Evolutionary conservation across 2,113 vertebrate species (phyloP), one percentile per base, ranked within the genome.

Genomic region (Prionailurus bengalensis): DNA sequence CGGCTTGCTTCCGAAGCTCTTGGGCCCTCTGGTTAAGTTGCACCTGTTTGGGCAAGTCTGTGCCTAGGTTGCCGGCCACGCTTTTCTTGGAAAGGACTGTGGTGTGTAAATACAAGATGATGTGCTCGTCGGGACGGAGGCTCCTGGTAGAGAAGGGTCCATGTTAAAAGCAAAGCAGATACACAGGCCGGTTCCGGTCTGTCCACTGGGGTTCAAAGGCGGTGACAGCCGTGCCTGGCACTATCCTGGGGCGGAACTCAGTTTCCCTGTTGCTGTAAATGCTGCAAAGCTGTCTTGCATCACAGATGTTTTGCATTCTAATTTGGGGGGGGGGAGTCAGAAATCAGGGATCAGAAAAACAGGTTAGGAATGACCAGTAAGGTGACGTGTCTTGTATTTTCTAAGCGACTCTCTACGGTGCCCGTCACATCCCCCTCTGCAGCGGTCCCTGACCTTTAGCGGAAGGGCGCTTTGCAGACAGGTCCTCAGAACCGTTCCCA

Each of bases 371-470:
- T 5, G 14, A 33, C 11, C 9, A 1, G 39, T 25, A 3, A 0
- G 1, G 3, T 10, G 21, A 12, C 0, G 3, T 3, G 0, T 0
- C 21, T 36, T 36, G 36, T 15, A 1, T 27, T 78, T 36, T n/a
- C 74, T 15, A 1, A 15, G 1, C 0, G 31, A 29, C 94, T 9
- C 4, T 7, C 23, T 3, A 1, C 55, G 12, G 0, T 9, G 17
- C 33, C 0, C 0, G 0, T 9, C 1, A 0, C 0, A 0, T 7
- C 5, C 31, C n/a, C 25, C 23, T 27, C 61, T 21, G 3, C 3
- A 31, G 58, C 0, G 3, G 25, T 39, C 53, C 17, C 51, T 12
- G 73, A 29, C 48, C 58, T 39, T 33, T 31, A 25, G 14, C 0
- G 53, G 1, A 5, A 11, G 39, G 21, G 84, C 65, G 0, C 13